These are phyloP conservation scores for Taphrorychus bicolor DNA, from an alignment of 2,888 invertebrate species.

Conservation along the genomic window DNA sequence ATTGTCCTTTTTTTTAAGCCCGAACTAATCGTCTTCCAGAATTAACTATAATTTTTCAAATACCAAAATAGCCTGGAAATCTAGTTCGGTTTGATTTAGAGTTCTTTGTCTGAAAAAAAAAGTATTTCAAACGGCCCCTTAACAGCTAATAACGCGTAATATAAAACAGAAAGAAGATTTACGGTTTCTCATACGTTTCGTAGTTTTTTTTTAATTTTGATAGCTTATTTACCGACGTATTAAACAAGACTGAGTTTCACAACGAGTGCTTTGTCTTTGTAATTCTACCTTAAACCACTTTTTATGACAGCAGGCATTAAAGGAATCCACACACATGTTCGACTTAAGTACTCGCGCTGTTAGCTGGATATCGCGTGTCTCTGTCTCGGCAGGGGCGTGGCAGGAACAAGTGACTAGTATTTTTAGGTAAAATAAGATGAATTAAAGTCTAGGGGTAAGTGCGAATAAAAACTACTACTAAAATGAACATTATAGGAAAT, in stretches of 20 bases:
- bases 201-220: constrained; percentile 31
- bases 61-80: constrained; percentile 7
- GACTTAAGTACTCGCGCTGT: constrained; percentile 23
- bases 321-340: constrained; percentile 37
- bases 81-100: constrained; percentile 13
- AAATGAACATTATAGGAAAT: too few relatives aligned
- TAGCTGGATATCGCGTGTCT: constrained; percentile 18
- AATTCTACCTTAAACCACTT: constrained; percentile 35
- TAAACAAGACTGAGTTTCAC: constrained; percentile 23
- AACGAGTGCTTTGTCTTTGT: constrained; percentile 32
- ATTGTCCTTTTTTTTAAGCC: neutral
- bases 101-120: constrained; percentile 15
- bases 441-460: too few relatives aligned
- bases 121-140: constrained; percentile 11
- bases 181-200: constrained; percentile 22
- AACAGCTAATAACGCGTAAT: constrained; percentile 20
- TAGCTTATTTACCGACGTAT: constrained; percentile 29
- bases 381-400: neutral
- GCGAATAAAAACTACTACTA: too few relatives aligned
- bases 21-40: neutral
- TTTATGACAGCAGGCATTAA: constrained; percentile 35
- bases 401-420: neutral
- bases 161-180: constrained; percentile 31
- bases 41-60: neutral
- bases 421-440: too few relatives aligned